Percentiles rank a stretch among this genome's conserved stretches.
Evolutionary conservation across 2,888 invertebrate genomes (phyloP).

Genomic region (Melinaea menophilus): DNA sequence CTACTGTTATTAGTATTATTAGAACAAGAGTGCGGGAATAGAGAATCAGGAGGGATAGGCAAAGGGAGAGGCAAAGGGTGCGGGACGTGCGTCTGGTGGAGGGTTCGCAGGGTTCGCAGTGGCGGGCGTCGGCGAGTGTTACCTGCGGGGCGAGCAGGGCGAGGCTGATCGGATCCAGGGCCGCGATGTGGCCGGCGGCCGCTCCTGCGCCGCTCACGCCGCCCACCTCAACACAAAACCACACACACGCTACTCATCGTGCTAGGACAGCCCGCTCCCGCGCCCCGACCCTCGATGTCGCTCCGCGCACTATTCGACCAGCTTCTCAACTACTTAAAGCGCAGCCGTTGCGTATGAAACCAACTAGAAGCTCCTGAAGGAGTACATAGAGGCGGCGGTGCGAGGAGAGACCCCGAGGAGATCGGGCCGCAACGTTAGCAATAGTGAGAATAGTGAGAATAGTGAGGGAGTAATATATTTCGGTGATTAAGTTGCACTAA

Average conservation of each 20-base stretch:
- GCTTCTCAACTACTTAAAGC: conserved; percentile 27
- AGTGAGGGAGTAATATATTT: conserved; percentile 56
- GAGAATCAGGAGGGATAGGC: conserved; percentile 16
- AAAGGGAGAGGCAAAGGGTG: conserved; percentile 28
- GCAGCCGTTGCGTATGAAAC: conserved; percentile 31
- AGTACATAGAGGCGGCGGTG: conserved; percentile 45
- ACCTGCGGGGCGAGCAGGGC: conserved; percentile 77
- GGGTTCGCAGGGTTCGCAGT: conserved; percentile 44
- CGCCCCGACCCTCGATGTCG: conserved; percentile 45
- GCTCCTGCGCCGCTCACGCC: conserved; percentile 77
- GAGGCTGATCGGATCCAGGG: conserved; percentile 77
- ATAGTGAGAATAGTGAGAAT: conserved; percentile 65
- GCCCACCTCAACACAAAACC: conserved; percentile 80
- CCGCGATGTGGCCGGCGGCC: conserved; percentile 76
- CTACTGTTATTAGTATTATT: conserved; percentile 2
- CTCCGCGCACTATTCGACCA: conserved; percentile 46
- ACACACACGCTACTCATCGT: conserved; percentile 77
- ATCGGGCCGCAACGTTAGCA: conserved; percentile 62
- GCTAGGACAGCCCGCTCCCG: conserved; percentile 54
- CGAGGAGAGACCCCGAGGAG: conserved; percentile 61
- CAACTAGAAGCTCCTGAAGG: conserved; percentile 42
- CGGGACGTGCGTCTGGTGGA: conserved; percentile 29
- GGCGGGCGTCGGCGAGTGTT: conserved; percentile 48
- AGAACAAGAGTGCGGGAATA: conserved; percentile 10
- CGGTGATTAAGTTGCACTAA: conserved; percentile 62